Evolutionary conservation across 2,888 invertebrate genomes (phyloP), one percentile per base, ranked within the genome.

Genomic region (Dryococelus australis): DNA sequence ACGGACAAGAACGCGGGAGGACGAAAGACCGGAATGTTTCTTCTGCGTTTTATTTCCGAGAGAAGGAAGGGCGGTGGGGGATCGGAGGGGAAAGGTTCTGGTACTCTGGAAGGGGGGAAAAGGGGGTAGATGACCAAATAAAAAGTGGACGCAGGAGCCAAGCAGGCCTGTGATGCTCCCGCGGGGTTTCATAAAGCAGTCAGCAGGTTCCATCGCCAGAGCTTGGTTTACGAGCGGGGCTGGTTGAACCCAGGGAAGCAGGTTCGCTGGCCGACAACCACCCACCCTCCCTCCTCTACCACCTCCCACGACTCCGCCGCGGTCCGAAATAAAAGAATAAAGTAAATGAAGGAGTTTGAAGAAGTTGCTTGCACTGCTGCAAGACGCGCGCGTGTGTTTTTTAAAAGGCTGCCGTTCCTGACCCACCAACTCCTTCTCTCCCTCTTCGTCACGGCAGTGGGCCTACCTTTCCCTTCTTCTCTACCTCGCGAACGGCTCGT

Each of bases 261-360:
- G n/a, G 65, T 65, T 65, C 65, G 65, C 65, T 20, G 65, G 20
- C 51, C 65, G 24, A 16, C 10, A 20, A 24, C 65, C 8, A 65
- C 24, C 65, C 20, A 10, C n/a, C 65, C n/a, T 65, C 65, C 65
- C 20, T 24, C 65, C 20, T 24, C 6, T 24, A 8, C n/a, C 20
- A 3, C 65, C 20, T 16, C 65, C 65, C 20, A 24, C 20, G 65
- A 65, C 65, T 65, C 65, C 24, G 0, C 65, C 20, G 47, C 47
- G 47, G 47, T 13, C 47, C 47, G 16, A 65, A n/a, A 65, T 24
- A 65, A 65, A 65, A 65, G 65, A 65, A 65, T 65, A 65, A 65
- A n/a, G 24, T 65, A 65, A 65, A 65, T 65, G 65, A 65, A 65
- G 65, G 65, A 65, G 65, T 65, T 65, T 65, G 65, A 65, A 65